A percentile compares a stretch with the other conserved stretches of the same genome.
These are phyloP conservation scores for Drosophila mayri DNA, from an alignment of 1,140 invertebrate genomes.

Conservation along the genomic window DNA sequence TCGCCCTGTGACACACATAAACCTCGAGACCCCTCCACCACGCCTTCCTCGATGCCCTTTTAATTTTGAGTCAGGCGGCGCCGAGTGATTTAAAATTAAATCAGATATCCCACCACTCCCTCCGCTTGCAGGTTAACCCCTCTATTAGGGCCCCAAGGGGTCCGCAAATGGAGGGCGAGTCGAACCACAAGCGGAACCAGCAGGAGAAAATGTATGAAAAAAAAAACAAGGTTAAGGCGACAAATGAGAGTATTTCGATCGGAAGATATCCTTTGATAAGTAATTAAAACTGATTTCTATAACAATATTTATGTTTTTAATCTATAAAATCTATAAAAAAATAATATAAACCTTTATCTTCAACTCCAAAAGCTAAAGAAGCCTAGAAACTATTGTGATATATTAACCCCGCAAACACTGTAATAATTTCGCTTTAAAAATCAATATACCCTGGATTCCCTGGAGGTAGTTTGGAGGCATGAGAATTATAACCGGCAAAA, in stretches of 20 bases:
- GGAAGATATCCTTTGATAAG: background rate
- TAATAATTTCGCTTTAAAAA: background rate
- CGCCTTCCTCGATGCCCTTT: slow-evolving; percentile 4
- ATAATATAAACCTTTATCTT: too few species aligned
- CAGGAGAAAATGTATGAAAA: background rate
- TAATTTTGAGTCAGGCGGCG: slow-evolving; percentile 70
- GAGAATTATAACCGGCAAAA: slow-evolving; percentile 21
- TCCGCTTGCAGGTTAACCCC: background rate
- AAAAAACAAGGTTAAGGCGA: background rate
- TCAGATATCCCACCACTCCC: slow-evolving; percentile 38
- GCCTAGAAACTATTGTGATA: too few species aligned
- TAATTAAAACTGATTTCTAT: background rate
- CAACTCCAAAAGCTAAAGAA: too few species aligned
- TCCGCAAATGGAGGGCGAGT: background rate
- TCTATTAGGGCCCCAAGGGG: background rate
- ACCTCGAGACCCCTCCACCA: background rate
- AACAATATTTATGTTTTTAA: background rate
- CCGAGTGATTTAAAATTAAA: slow-evolving; percentile 77
- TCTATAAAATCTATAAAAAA: too few species aligned
- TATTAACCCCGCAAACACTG: too few species aligned
- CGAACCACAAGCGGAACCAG: slow-evolving; percentile 1
- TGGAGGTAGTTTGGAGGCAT: background rate
- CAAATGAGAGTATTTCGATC: background rate
- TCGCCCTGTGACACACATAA: slow-evolving; percentile 3
- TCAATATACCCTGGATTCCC: background rate